Conservation (phyloP, 2,797 vertebrate species). For the Anguilla obscura region DNA sequence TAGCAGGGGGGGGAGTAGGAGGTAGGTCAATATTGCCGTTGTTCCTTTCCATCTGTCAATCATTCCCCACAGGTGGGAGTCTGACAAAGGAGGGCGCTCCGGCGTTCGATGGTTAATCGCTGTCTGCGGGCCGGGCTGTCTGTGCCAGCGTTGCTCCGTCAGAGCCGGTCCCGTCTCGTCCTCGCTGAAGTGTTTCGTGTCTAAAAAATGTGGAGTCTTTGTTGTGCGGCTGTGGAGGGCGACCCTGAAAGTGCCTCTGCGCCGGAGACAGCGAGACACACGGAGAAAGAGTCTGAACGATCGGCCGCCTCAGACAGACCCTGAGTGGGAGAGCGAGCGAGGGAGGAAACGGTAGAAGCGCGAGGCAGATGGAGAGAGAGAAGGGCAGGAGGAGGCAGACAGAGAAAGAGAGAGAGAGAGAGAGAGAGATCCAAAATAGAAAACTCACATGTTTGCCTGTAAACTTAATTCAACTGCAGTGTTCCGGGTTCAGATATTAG, state of each 20-base stretch:
- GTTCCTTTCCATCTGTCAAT: not conserved
- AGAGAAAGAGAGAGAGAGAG: constrained; percentile 21
- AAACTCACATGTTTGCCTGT: constrained; percentile 64
- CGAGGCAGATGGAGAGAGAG: constrained; percentile 22
- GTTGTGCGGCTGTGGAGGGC: not conserved
- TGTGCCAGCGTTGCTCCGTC: too few relatives aligned
- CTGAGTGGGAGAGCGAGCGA: constrained; percentile 29
- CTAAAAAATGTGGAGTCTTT: not conserved
- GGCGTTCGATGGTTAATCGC: too few relatives aligned
- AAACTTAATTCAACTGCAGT: constrained; percentile 14
- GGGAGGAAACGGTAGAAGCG: constrained; percentile 2
- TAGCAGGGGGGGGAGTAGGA: not conserved
- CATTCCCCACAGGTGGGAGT: not conserved
- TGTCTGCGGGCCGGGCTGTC: not conserved
- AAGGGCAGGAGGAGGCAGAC: not conserved
- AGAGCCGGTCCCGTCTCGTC: not conserved
- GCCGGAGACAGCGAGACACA: not conserved
- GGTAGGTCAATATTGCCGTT: not conserved
- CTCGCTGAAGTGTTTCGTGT: too few relatives aligned
- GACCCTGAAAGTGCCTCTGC: constrained; percentile 37
- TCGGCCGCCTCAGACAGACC: not conserved
- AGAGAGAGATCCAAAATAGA: constrained; percentile 69
- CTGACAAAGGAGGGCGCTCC: not conserved
- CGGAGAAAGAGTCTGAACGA: not conserved
- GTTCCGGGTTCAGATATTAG: constrained; percentile 20